These are phyloP conservation scores for Circaetus cinerascens DNA, from an alignment of 2,113 vertebrate genomes.

Conservation along the genomic window DNA sequence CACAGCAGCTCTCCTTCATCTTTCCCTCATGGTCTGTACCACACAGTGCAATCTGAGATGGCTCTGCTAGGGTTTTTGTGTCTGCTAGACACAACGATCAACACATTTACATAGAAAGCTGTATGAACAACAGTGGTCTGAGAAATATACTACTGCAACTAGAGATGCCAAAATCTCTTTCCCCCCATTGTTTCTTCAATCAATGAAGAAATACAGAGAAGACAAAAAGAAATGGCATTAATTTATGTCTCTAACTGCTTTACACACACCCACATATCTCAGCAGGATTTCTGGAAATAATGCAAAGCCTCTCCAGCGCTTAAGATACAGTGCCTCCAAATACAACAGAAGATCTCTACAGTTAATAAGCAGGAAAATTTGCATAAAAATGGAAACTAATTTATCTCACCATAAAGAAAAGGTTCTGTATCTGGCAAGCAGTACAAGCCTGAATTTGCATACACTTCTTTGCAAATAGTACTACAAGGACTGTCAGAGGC, in stretches of 20 bases:
- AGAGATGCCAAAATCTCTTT: not conserved
- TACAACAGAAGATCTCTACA: constrained; percentile 15
- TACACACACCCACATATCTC: not conserved
- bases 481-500: not conserved
- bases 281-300: constrained; percentile 15
- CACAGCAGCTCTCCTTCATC: not conserved
- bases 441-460: not conserved
- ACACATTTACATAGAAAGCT: not conserved
- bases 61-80: not conserved
- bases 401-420: constrained; percentile 28
- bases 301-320: not conserved
- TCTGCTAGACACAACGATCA: not conserved
- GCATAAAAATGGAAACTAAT: constrained; percentile 62
- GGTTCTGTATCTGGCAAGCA: constrained; percentile 20
- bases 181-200: not conserved
- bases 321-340: constrained; percentile 10
- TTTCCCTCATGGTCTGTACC: not conserved
- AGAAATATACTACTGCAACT: not conserved
- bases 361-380: not conserved
- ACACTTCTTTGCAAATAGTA: constrained; percentile 24
- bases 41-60: not conserved
- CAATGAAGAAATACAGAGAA: not conserved
- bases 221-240: not conserved
- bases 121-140: not conserved
- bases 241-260: not conserved